Conservation (phyloP, 1,140 invertebrate genomes). For the Helicoverpa zea region DNA sequence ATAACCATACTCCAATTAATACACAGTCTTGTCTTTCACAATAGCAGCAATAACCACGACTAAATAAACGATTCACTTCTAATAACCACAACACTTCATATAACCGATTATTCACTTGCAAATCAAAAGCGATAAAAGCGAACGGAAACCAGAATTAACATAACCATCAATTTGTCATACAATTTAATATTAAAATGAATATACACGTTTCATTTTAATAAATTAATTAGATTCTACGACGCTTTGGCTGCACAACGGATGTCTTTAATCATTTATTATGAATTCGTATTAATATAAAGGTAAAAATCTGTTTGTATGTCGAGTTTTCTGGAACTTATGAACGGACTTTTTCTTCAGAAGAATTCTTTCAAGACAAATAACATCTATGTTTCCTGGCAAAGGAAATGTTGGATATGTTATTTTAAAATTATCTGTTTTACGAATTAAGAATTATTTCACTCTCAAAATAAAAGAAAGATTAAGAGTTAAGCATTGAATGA, state of each 20-base stretch:
- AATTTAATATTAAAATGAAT: conserved; percentile 34
- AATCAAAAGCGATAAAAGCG: conserved; percentile 16
- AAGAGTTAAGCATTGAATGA: too few relatives aligned
- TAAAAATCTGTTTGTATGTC: background rate
- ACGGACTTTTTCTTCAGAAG: too few relatives aligned
- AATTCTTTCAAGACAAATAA: too few relatives aligned
- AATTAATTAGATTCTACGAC: conserved; percentile 35
- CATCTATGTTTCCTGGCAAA: too few relatives aligned
- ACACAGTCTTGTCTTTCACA: background rate
- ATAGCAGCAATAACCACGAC: background rate
- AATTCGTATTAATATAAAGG: background rate
- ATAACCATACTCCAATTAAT: too few relatives aligned
- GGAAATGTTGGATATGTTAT: too few relatives aligned
- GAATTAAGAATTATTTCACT: too few relatives aligned
- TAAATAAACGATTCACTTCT: background rate
- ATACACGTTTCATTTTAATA: conserved; percentile 34
- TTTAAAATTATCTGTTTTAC: too few relatives aligned
- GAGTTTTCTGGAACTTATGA: too few relatives aligned
- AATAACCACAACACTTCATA: background rate
- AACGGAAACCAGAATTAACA: conserved; percentile 24
- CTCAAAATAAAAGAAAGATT: too few relatives aligned
- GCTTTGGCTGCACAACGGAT: conserved; percentile 13
- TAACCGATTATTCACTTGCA: background rate
- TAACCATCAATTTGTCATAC: conserved; percentile 39
- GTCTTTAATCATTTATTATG: conserved; percentile 22